Conservation (phyloP, 2,113 vertebrate genomes). For the Peromyscus californicus region DNA sequence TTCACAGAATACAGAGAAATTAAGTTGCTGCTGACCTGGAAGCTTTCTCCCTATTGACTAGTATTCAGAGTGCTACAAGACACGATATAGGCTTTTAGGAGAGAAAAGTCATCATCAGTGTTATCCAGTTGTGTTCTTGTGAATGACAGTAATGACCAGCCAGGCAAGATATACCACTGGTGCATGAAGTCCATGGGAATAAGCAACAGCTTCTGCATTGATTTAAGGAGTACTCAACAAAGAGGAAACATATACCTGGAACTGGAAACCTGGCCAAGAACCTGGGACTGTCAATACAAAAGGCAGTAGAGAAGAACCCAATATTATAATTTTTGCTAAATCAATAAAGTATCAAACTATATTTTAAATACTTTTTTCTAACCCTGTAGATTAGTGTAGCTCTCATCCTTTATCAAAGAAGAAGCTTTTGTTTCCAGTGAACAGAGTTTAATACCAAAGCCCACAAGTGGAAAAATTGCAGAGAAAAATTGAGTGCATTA, state of each 20-base stretch:
- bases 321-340: neutral
- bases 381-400: neutral
- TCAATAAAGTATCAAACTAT: neutral
- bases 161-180: neutral
- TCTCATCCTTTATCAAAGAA: neutral
- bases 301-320: too few relatives aligned
- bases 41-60: neutral
- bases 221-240: neutral
- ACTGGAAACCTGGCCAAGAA: neutral
- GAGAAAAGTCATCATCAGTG: neutral
- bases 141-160: accelerated
- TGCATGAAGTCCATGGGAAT: neutral
- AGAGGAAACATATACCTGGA: neutral
- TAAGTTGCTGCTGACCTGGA: neutral
- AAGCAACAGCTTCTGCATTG: neutral
- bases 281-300: neutral
- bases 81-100: neutral
- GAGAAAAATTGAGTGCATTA: neutral
- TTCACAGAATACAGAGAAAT: neutral
- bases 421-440: neutral
- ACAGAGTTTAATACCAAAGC: neutral
- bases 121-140: neutral
- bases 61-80: neutral
- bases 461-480: neutral
- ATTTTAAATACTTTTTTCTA: neutral